A percentile compares a stretch with the other conserved stretches of the same genome.
These are phyloP conservation scores for Watsonalla binaria DNA, from an alignment of 2,888 invertebrate genomes.

Conservation along the genomic window DNA sequence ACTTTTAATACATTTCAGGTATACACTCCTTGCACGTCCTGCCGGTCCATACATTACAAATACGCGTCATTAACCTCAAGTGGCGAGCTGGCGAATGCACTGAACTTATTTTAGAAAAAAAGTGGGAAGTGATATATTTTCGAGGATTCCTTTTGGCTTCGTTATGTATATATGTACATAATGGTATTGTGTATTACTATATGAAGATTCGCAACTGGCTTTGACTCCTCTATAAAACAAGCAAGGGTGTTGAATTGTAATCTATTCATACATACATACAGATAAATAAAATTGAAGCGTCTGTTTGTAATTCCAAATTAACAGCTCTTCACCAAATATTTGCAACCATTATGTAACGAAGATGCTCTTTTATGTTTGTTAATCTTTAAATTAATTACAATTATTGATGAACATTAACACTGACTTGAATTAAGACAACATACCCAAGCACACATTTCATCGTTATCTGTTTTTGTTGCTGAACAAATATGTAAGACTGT, in stretches of 20 bases:
- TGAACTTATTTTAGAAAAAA: neutral
- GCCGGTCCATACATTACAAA: constrained; percentile 10
- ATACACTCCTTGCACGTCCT: constrained; percentile 4
- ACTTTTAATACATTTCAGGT: constrained; percentile 5
- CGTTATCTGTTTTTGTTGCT: constrained; percentile 31
- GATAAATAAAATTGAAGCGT: no score
- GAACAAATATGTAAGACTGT: constrained; percentile 38
- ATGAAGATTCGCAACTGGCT: no score
- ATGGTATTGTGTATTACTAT: no score
- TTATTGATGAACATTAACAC: neutral
- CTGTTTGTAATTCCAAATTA: no score
- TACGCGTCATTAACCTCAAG: constrained; percentile 32
- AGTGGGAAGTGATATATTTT: constrained; percentile 7
- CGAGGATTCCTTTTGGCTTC: constrained; percentile 7
- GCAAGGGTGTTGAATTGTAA: neutral
- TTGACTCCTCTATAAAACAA: neutral
- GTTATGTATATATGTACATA: no score
- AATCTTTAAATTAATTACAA: neutral
- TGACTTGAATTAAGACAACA: neutral
- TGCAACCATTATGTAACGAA: no score
- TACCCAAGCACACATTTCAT: constrained; percentile 14
- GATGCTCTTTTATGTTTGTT: no score
- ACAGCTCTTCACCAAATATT: no score
- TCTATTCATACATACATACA: no score
- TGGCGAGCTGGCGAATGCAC: constrained; percentile 16